Base-by-base conservation (phyloP, 2,797 vertebrate species). In the Ptychadena robeensis region DNA sequence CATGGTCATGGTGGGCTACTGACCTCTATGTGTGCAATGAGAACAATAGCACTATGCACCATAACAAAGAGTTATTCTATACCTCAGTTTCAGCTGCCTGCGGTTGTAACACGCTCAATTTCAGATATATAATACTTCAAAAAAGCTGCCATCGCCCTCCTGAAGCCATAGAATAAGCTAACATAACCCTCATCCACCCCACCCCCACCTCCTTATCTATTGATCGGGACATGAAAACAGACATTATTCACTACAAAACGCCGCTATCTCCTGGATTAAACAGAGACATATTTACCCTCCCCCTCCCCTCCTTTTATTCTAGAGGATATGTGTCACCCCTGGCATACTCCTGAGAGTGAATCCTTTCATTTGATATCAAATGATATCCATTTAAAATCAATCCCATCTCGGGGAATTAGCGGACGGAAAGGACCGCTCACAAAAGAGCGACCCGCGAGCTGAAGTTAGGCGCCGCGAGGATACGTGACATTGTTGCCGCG, bases 301-400 rank as follows among this genome's bases (percentile, higher is more conserved):
- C 25, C 14, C 31, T 11, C 18, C 61, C 34, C 22, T 30, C 35
- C 65, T 76, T 59, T 63, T 53, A 14, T 28, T 22, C 53, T 83
- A 73, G 73, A 73, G 75, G 75, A 79, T 67, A 73, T 27, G 75
- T 79, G 82, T 79, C 74, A 83, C 69, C 81, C 75, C 59, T 34
- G 48, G 76, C 69, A 69, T 31, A 27, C 14, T 11, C 35, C 27
- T 15, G 64, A 87, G 74, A 84, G 73, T 34, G 72, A 81, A 85
- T 83, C 79, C 37, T 63, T 73, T 87, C 67, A 74, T 83, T 74
- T 74, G 69, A 68, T 83, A 79, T 79, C 76, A 73, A 73, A 83
- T 83, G 69, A 73, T 73, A 79, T 40, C 76, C 82, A 83, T 83
- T 83, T 73, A 83, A 83, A 79, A 73, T 28, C 79, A 73, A 79